A percentile compares a stretch with the other conserved stretches of the same genome.
These are phyloP conservation scores for Girardinichthys multiradiatus DNA, from an alignment of 2,113 vertebrate species.

Conservation along the genomic window DNA sequence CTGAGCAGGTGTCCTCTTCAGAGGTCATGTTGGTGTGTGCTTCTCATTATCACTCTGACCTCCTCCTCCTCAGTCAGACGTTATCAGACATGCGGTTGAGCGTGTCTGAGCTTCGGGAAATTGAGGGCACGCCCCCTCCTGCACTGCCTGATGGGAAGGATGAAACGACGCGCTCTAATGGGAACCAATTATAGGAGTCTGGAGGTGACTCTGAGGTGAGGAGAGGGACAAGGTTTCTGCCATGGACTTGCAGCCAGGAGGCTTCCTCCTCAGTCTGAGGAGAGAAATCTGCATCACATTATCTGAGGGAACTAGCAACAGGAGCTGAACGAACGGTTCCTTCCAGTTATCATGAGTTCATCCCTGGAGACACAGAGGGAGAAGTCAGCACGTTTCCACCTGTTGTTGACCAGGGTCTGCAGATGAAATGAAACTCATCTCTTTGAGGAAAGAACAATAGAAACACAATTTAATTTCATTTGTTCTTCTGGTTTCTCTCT, in stretches of 20 bases:
- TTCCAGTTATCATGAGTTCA: too few species aligned
- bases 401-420: too few species aligned
- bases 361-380: too few species aligned
- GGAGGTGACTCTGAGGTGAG: slow-evolving; percentile 37
- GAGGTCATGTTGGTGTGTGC: not conserved
- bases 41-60: slow-evolving; percentile 21
- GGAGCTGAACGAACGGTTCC: too few species aligned
- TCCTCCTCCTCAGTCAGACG: slow-evolving; percentile 7
- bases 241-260: too few species aligned
- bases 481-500: too few species aligned
- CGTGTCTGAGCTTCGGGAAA: slow-evolving; percentile 25
- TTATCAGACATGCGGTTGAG: slow-evolving; percentile 21
- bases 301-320: too few species aligned
- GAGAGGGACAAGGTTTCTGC: too few species aligned
- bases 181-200: slow-evolving; percentile 44
- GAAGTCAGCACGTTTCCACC: too few species aligned
- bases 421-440: too few species aligned
- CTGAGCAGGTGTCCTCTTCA: slow-evolving; percentile 21
- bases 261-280: not conserved
- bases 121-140: slow-evolving; percentile 54
- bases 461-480: too few species aligned
- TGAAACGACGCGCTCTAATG: slow-evolving; percentile 34
- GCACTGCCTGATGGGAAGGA: slow-evolving; percentile 52
- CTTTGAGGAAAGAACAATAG: too few species aligned
- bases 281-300: not conserved